These are phyloP conservation scores for Lates japonicus DNA, from an alignment of 2,797 vertebrate species.

Conservation along the genomic window DNA sequence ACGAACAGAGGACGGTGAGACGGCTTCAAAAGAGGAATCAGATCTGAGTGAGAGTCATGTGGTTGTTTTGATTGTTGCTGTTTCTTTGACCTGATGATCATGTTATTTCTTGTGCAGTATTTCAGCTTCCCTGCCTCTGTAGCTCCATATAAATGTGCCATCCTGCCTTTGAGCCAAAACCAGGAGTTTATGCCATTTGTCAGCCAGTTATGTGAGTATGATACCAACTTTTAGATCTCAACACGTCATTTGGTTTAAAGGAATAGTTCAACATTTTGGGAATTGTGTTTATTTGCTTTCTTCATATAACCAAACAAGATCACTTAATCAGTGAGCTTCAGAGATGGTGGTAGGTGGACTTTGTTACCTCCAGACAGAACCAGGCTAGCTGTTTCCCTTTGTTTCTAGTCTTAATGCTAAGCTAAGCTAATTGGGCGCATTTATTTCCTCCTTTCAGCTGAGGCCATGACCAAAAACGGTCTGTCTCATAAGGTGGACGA, in stretches of 20 bases:
- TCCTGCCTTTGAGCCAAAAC: conserved; percentile 98
- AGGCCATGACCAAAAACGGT: conserved; percentile 92
- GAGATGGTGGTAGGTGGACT: not conserved
- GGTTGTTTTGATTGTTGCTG: not conserved
- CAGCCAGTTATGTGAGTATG: conserved; percentile 88
- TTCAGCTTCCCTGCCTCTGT: conserved; percentile 97
- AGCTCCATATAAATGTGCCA: conserved; percentile 96
- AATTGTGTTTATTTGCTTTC: not conserved
- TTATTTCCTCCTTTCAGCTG: conserved; percentile 82
- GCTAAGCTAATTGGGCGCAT: not conserved
- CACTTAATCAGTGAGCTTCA: not conserved
- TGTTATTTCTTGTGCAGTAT: conserved; percentile 81
- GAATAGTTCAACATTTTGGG: not conserved
- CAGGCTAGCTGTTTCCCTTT: not conserved
- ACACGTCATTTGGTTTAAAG: not conserved
- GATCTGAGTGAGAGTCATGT: not conserved
- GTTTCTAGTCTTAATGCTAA: not conserved
- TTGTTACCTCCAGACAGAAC: too few relatives aligned
- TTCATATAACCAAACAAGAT: not conserved
- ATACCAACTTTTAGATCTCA: not conserved
- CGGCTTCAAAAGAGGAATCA: conserved; percentile 1
- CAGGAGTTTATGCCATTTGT: conserved; percentile 94
- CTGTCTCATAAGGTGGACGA: conserved; percentile 98
- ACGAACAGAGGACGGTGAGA: conserved; percentile 96
- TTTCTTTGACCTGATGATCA: not conserved